These are phyloP conservation scores for Thumatha senex DNA, from an alignment of 2,888 invertebrate genomes.

Conservation along the genomic window DNA sequence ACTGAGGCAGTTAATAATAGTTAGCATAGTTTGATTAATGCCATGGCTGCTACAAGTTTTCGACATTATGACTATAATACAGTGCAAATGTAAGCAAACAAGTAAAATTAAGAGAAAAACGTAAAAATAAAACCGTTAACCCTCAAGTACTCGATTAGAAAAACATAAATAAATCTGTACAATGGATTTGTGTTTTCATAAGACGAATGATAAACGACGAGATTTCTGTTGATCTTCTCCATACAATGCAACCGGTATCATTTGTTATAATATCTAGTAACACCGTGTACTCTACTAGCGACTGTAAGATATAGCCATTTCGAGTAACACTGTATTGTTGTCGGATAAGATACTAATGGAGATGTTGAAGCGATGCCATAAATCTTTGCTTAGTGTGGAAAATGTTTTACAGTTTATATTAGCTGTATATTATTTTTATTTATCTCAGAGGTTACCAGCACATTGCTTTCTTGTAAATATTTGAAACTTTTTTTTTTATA, in stretches of 20 bases:
- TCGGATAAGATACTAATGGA: slow-evolving; percentile 22
- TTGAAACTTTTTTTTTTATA: no score
- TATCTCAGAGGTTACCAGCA: no score
- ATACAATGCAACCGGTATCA: slow-evolving; percentile 45
- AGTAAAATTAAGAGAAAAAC: no score
- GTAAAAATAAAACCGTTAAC: no score
- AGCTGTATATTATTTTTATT: not conserved
- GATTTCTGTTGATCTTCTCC: slow-evolving; percentile 48
- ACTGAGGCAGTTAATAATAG: no score
- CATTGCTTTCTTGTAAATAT: no score
- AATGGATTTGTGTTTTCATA: slow-evolving; percentile 27
- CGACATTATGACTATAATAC: no score
- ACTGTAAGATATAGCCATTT: slow-evolving; percentile 43
- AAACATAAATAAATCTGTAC: no score
- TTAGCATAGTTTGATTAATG: no score
- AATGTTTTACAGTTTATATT: not conserved
- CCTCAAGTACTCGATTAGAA: no score
- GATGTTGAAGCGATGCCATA: slow-evolving; percentile 10
- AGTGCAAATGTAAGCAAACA: no score
- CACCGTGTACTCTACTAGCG: slow-evolving; percentile 29
- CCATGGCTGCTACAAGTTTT: no score
- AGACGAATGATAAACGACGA: slow-evolving; percentile 52
- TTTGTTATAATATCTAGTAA: slow-evolving; percentile 66
- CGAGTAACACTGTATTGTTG: slow-evolving; percentile 20
- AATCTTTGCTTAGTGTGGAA: slow-evolving; percentile 8